Percentiles rank a stretch among this genome's conserved stretches.
Evolutionary conservation across 92 coral and sea anemone species (phyloP).

Genomic region (Epizoanthus stellaris): DNA sequence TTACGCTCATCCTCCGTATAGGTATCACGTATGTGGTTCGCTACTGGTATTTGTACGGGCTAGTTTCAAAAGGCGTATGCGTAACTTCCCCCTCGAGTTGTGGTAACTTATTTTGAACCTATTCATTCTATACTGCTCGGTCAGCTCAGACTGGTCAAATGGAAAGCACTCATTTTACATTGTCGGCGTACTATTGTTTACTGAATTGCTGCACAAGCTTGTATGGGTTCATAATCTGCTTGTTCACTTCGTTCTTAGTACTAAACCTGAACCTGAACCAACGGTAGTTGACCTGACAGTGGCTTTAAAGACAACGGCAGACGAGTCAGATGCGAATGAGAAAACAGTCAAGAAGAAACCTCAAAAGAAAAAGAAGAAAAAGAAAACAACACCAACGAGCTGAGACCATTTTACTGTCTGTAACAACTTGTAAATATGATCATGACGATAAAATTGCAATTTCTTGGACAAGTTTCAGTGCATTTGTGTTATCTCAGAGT

Average conservation of each 20-base stretch:
- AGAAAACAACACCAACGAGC: neutral
- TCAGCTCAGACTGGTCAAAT: too few relatives aligned
- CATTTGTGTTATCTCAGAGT: neutral
- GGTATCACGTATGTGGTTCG: too few relatives aligned
- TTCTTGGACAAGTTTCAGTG: conserved; percentile 1
- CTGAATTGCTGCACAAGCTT: too few relatives aligned
- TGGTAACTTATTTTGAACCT: too few relatives aligned
- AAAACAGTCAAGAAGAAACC: conserved; percentile 26
- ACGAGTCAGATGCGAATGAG: neutral
- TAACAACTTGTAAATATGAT: conserved; percentile 22
- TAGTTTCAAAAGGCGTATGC: too few relatives aligned
- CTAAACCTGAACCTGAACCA: neutral
- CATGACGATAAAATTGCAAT: neutral
- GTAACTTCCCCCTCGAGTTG: too few relatives aligned
- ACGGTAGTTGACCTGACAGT: neutral
- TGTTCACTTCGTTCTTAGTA: neutral
- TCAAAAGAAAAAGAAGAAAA: conserved; percentile 43
- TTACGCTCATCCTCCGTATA: too few relatives aligned
- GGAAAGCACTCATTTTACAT: too few relatives aligned
- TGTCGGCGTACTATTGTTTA: too few relatives aligned
- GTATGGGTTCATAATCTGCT: too few relatives aligned
- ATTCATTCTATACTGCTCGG: too few relatives aligned
- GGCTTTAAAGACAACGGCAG: conserved; percentile 4
- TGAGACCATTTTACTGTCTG: conserved; percentile 7
- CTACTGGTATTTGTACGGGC: too few relatives aligned